Evolutionary conservation across 2,888 invertebrate species (phyloP).

Genomic region (Cerastoderma edule): DNA sequence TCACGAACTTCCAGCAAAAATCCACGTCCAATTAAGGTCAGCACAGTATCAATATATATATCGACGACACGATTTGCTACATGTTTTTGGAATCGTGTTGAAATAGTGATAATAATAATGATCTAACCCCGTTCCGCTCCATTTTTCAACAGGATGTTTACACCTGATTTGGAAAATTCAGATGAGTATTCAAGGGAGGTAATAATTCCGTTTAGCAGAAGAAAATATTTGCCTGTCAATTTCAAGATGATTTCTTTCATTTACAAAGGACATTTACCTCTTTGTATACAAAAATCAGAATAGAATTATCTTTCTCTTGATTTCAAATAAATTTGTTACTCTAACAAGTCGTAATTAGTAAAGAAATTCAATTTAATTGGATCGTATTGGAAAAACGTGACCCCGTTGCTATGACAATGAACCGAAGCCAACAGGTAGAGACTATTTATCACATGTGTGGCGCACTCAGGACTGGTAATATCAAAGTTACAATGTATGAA

Average conservation of each 20-base stretch:
- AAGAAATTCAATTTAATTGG: too few relatives aligned
- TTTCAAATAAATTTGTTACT: too few relatives aligned
- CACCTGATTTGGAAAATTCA: constrained; percentile 2
- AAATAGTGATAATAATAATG: constrained; percentile 1
- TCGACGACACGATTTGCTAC: too few relatives aligned
- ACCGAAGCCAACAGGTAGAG: too few relatives aligned
- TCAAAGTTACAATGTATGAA: constrained; percentile 44
- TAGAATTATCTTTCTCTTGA: too few relatives aligned
- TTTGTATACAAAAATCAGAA: too few relatives aligned
- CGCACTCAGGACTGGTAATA: constrained; percentile 35
- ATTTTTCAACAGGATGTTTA: constrained; percentile 22
- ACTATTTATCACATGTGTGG: constrained; percentile 36
- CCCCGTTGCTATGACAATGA: constrained; percentile 48
- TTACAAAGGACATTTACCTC: too few relatives aligned
- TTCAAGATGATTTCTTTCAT: neutral
- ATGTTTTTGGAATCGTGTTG: neutral
- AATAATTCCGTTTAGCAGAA: constrained; percentile 17
- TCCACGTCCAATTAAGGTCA: too few relatives aligned
- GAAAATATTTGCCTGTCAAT: neutral
- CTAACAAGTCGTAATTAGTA: neutral
- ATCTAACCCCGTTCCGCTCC: constrained; percentile 11
- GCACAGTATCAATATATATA: too few relatives aligned
- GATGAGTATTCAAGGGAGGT: constrained; percentile 8
- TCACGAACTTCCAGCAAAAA: too few relatives aligned
- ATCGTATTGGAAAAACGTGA: constrained; percentile 22